phyloP scores from a whole-genome alignment of 1,140 invertebrate species.

The Portunus trituberculatus region DNA sequence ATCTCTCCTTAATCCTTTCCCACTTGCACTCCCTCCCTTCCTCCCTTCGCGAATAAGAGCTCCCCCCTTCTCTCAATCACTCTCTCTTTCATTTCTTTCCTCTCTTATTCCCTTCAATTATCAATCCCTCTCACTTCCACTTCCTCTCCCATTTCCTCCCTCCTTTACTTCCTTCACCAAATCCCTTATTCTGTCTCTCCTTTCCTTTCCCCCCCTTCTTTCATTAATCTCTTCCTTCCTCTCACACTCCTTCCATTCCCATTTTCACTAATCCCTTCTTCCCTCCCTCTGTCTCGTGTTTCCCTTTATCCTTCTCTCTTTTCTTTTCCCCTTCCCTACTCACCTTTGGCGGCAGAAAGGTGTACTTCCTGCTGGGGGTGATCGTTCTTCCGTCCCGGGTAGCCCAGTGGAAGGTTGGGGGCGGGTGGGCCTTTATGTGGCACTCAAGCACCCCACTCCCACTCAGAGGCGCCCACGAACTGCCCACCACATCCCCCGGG shows the following conservation, averaged over 20 bases:
- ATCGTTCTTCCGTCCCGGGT: conserved; percentile 36
- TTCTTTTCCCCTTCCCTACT: not conserved
- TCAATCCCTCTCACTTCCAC: not conserved
- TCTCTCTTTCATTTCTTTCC: not conserved
- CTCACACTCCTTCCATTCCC: not conserved
- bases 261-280: too few species aligned
- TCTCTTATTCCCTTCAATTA: not conserved
- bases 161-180: not conserved
- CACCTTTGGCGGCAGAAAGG: not conserved
- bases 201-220: not conserved
- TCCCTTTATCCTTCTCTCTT: not conserved
- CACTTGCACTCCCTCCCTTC: not conserved
- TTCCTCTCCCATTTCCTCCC: not conserved
- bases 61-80: not conserved
- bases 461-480: conserved; percentile 46
- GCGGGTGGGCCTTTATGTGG: conserved; percentile 30
- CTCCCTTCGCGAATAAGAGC: not conserved
- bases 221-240: not conserved
- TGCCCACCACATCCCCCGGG: not conserved
- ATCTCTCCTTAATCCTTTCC: not conserved
- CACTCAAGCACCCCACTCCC: conserved; percentile 52
- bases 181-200: not conserved
- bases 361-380: conserved; percentile 15
- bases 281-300: not conserved
- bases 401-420: conserved; percentile 46